phyloP scores from a whole-genome alignment of 2,888 invertebrate species.

The Trichopoda pennipes region DNA sequence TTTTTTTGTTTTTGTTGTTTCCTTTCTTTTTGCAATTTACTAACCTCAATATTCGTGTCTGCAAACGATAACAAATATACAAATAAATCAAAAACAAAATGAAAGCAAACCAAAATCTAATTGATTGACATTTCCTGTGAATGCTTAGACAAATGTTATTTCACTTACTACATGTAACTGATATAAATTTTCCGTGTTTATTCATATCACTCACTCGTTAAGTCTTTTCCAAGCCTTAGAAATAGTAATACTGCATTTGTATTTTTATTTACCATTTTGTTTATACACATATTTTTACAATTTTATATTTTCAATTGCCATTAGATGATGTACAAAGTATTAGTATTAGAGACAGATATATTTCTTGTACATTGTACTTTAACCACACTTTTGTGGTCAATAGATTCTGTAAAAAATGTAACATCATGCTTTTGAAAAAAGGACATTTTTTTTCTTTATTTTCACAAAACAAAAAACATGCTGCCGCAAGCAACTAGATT shows the following conservation, averaged over 20 bases:
- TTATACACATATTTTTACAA: constrained; percentile 16
- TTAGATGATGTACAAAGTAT: no score
- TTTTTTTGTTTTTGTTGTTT: no score
- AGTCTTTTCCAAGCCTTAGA: background rate
- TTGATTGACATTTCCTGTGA: constrained; percentile 77
- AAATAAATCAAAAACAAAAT: background rate
- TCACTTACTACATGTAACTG: constrained; percentile 13
- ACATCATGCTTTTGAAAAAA: background rate
- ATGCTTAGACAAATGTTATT: constrained; percentile 66
- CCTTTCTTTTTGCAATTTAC: background rate
- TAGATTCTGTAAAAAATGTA: background rate
- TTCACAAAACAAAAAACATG: background rate
- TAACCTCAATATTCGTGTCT: constrained; percentile 12
- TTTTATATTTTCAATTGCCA: no score
- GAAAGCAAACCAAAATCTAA: constrained; percentile 69
- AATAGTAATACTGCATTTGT: background rate
- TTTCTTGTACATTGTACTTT: background rate
- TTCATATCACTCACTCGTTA: background rate
- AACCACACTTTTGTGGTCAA: constrained; percentile 40
- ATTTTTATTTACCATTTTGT: constrained; percentile 37
- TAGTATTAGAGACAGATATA: constrained; percentile 5
- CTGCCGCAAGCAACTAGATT: background rate
- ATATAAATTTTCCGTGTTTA: background rate
- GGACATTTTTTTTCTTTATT: background rate
- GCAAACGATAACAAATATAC: background rate